phyloP scores from a whole-genome alignment of 30 jellyfish, hydroid and myxozoan species.

The Hydra vulgaris region DNA sequence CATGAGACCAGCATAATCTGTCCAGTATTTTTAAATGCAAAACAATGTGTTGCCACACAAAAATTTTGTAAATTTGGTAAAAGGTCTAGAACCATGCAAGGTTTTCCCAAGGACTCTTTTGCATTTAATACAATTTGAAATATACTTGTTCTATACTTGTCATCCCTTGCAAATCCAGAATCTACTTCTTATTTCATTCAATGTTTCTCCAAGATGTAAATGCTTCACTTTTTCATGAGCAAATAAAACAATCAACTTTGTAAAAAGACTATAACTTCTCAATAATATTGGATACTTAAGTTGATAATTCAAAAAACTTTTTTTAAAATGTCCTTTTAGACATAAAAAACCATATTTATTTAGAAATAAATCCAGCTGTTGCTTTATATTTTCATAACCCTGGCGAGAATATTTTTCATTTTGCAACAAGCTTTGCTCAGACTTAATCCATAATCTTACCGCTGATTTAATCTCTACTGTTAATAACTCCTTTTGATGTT shows the following conservation, averaged over 20 bases:
- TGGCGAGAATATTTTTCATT: not conserved
- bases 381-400: not conserved
- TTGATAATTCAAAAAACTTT: not conserved
- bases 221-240: not conserved
- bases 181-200: not conserved
- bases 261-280: not conserved
- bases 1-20: not conserved
- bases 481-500: not conserved
- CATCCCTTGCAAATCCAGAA: not conserved
- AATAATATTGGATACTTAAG: not conserved
- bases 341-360: not conserved
- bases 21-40: not conserved
- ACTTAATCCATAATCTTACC: not conserved
- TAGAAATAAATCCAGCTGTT: not conserved
- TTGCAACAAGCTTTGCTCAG: not conserved
- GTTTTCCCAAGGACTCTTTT: not conserved
- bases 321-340: not conserved
- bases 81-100: not conserved
- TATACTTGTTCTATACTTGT: not conserved
- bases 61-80: not conserved
- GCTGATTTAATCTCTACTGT: not conserved
- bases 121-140: not conserved
- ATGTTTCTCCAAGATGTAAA: not conserved
- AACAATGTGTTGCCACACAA: not conserved
- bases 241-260: not conserved